A percentile compares a stretch with the other conserved stretches of the same genome.
Evolutionary conservation across 2,113 vertebrate genomes (phyloP).

Genomic region (Notothenia coriiceps): DNA sequence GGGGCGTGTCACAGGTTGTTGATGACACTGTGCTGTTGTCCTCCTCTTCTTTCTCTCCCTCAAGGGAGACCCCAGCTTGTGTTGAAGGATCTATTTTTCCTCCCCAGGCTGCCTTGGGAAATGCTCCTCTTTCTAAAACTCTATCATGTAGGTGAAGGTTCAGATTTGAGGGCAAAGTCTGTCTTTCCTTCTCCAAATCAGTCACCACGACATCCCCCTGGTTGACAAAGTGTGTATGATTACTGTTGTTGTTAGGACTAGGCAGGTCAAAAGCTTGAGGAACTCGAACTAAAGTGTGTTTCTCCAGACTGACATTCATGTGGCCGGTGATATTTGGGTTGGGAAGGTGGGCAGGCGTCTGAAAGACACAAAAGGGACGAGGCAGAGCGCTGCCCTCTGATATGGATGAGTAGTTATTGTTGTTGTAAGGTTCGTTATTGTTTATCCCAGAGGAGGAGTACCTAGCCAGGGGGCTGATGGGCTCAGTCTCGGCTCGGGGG

Average conservation of each 20-base stretch:
- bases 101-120: constrained; percentile 38
- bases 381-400: constrained; percentile 75
- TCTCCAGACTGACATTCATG: constrained; percentile 87
- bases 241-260: constrained; percentile 80
- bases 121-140: constrained; percentile 56
- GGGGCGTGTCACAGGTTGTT: constrained; percentile 80
- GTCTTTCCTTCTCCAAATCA: constrained; percentile 75
- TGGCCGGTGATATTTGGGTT: constrained; percentile 70
- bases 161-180: constrained; percentile 63
- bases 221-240: constrained; percentile 72
- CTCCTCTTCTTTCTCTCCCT: constrained; percentile 69
- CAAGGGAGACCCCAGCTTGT: constrained; percentile 43
- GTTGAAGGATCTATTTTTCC: constrained; percentile 49
- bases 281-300: constrained; percentile 86
- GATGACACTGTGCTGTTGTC: constrained; percentile 79
- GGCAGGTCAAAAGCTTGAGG: constrained; percentile 84
- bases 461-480: constrained; percentile 71
- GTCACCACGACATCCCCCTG: constrained; percentile 72
- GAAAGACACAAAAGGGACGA: constrained; percentile 64
- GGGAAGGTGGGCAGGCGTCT: constrained; percentile 49
- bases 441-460: constrained; percentile 68
- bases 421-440: constrained; percentile 58
- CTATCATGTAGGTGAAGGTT: constrained; percentile 55
- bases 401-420: constrained; percentile 61
- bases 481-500: constrained; percentile 74